Percentiles rank a stretch among this genome's conserved stretches.
These are phyloP conservation scores for Corythornis madagascariensis DNA, from an alignment of 2,113 vertebrate genomes.

Conservation along the genomic window DNA sequence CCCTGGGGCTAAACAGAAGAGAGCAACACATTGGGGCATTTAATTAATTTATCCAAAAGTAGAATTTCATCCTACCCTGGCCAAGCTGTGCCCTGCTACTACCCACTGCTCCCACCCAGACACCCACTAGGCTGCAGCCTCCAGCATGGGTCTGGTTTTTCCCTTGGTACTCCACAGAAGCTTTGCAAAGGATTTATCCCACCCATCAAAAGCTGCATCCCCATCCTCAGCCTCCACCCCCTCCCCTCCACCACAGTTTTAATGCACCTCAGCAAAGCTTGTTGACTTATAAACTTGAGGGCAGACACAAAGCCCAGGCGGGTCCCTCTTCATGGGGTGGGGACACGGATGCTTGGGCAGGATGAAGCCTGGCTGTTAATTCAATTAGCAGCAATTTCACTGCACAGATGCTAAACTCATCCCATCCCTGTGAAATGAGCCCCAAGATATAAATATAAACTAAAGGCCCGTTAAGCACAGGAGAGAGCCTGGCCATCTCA, in stretches of 20 bases:
- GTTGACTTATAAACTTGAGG: neutral
- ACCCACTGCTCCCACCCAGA: neutral
- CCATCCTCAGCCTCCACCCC: neutral
- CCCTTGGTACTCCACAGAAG: fast-evolving
- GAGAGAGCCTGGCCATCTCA: constrained; percentile 68
- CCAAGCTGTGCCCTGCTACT: neutral
- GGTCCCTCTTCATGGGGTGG: neutral
- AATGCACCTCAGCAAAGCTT: neutral
- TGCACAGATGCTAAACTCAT: constrained; percentile 17
- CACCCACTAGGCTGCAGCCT: fast-evolving
- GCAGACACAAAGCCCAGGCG: neutral
- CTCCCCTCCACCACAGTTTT: neutral
- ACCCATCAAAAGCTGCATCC: neutral
- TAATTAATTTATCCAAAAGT: neutral
- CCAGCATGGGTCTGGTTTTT: neutral
- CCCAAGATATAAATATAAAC: neutral
- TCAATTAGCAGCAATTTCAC: neutral
- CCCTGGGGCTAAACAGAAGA: neutral
- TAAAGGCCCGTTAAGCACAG: constrained; percentile 28
- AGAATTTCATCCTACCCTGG: neutral
- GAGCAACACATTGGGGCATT: neutral
- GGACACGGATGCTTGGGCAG: neutral
- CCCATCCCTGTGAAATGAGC: neutral
- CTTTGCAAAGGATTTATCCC: neutral
- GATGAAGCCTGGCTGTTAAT: neutral